Evolutionary conservation across 1,140 invertebrate species (phyloP).

Genomic region (Cataglyphis hispanica): DNA sequence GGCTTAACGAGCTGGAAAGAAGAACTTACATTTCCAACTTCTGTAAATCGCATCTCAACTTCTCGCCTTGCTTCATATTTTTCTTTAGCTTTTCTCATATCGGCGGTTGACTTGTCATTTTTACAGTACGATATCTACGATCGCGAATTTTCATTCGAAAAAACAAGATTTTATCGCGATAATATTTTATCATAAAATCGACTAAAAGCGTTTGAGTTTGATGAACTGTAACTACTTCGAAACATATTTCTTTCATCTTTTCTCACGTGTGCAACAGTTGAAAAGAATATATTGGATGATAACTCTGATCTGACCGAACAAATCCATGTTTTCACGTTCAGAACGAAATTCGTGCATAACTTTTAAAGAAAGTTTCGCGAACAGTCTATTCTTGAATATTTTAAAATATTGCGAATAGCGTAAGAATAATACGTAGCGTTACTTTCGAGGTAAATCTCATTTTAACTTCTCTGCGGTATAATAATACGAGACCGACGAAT

Average conservation of each 20-base stretch:
- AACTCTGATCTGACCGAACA: neutral
- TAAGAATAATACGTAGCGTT: neutral
- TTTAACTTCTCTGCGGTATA: conserved; percentile 15
- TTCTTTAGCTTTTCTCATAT: conserved; percentile 12
- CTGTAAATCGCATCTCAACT: conserved; percentile 49
- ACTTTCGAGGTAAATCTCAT: conserved; percentile 24
- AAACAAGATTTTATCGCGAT: neutral
- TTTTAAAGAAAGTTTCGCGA: conserved; percentile 10
- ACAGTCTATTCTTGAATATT: neutral
- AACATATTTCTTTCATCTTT: neutral
- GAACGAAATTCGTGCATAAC: neutral
- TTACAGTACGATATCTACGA: neutral
- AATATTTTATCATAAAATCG: conserved; percentile 3
- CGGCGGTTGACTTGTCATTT: conserved; percentile 17
- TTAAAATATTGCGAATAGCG: neutral
- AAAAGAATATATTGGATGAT: conserved; percentile 13
- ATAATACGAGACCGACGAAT: conserved; percentile 12
- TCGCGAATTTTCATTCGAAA: neutral
- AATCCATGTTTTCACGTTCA: neutral
- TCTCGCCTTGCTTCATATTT: conserved; percentile 36
- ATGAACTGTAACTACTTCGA: neutral
- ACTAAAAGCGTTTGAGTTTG: neutral
- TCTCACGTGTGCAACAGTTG: neutral
- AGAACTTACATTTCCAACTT: conserved; percentile 52
- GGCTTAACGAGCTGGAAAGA: conserved; percentile 50